Conservation (phyloP, 2,888 invertebrate genomes). For the Zaprionus bogoriensis region DNA sequence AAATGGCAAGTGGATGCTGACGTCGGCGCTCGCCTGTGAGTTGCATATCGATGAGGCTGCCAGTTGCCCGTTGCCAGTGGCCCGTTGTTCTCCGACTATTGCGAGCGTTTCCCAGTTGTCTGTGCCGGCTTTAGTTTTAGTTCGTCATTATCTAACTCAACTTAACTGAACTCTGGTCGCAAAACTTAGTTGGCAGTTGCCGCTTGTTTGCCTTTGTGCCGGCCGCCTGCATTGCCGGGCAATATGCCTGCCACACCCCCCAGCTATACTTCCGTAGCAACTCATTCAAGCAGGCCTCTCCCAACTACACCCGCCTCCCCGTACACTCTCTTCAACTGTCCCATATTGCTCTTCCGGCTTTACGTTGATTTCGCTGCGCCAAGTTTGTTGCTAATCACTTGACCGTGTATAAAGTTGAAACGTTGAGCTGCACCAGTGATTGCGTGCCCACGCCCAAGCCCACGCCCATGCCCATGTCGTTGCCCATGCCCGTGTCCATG, state of each 20-base stretch:
- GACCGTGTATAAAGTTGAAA: constrained; percentile 69
- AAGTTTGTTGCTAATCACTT: constrained; percentile 78
- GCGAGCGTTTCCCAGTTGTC: constrained; percentile 1
- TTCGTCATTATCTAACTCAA: constrained; percentile 70
- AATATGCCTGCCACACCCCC: constrained; percentile 14
- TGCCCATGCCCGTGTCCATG: not conserved
- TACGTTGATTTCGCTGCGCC: constrained; percentile 63
- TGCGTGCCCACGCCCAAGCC: constrained; percentile 48
- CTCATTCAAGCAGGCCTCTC: not conserved
- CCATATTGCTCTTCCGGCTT: constrained; percentile 44
- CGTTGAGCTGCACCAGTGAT: constrained; percentile 56
- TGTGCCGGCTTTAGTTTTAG: constrained; percentile 55
- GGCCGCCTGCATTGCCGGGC: constrained; percentile 17
- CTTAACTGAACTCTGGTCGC: constrained; percentile 44
- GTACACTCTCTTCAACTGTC: not conserved
- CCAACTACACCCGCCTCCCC: not conserved
- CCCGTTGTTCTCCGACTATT: not conserved
- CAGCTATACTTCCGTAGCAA: not conserved
- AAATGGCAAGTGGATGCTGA: constrained; percentile 19
- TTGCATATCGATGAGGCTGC: constrained; percentile 66
- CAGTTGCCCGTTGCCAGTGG: constrained; percentile 23
- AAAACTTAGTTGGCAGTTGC: constrained; percentile 63
- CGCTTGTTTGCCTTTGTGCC: constrained; percentile 64
- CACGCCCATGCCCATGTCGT: not conserved
- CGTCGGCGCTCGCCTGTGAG: constrained; percentile 44